Conservation (phyloP, 2,888 invertebrate species). For the Sesia bembeciformis region DNA sequence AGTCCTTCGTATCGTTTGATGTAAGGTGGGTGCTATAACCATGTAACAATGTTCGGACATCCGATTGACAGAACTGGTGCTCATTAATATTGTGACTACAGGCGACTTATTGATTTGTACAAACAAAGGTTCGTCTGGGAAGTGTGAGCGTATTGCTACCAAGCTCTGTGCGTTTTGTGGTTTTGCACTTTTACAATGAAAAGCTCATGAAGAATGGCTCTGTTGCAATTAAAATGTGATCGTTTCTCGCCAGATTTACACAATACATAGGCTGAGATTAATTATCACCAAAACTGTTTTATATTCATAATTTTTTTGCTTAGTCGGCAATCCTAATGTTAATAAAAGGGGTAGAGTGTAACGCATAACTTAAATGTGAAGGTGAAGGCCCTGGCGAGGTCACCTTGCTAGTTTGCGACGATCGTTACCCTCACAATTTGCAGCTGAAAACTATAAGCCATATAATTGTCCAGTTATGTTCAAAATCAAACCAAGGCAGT, state of each 20-base stretch:
- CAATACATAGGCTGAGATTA: not conserved
- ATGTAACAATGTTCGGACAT: conserved; percentile 28
- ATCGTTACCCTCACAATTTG: too few species aligned
- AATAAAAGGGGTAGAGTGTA: too few species aligned
- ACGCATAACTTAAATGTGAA: too few species aligned
- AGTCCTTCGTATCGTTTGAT: conserved; percentile 10
- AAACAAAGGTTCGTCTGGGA: conserved; percentile 58
- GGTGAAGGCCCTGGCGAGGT: too few species aligned
- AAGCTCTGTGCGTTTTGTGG: conserved; percentile 64
- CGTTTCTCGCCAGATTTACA: too few species aligned
- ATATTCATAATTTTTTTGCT: too few species aligned
- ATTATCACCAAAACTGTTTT: too few species aligned
- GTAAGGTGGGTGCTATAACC: conserved; percentile 65
- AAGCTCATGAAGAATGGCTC: conserved; percentile 51
- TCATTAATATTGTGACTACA: conserved; percentile 52
- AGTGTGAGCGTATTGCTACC: conserved; percentile 70
- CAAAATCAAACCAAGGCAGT: too few species aligned
- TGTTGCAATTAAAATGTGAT: not conserved
- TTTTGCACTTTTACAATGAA: conserved; percentile 51
- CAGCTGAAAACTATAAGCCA: too few species aligned
- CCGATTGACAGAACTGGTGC: conserved; percentile 33
- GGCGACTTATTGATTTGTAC: conserved; percentile 49
- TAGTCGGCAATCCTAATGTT: too few species aligned
- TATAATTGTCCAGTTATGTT: too few species aligned
- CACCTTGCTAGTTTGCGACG: too few species aligned